A percentile compares a stretch with the other conserved stretches of the same genome.
Evolutionary conservation across 2,797 vertebrate species (phyloP).

Genomic region (Ciconia nigra): DNA sequence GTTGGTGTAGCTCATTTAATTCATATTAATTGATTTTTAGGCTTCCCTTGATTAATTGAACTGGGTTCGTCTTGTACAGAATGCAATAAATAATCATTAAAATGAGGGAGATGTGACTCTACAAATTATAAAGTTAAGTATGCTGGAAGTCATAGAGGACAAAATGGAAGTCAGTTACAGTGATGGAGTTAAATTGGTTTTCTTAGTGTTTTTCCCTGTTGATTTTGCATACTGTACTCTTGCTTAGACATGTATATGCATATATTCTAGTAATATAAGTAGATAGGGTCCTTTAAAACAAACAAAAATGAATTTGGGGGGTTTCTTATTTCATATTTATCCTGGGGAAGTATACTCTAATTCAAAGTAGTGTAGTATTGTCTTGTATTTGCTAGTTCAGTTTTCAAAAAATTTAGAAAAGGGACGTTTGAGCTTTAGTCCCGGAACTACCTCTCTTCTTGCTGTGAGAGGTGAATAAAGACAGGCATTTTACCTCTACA

Average conservation of each 20-base stretch:
- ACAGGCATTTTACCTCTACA: neutral
- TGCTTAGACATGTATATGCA: neutral
- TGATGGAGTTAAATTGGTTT: neutral
- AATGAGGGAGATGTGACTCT: conserved; percentile 79
- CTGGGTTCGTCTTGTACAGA: conserved; percentile 79
- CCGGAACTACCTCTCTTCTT: neutral
- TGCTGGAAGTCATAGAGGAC: conserved; percentile 81
- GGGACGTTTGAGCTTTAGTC: neutral
- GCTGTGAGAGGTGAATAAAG: neutral
- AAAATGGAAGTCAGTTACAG: conserved; percentile 60
- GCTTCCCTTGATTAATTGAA: conserved; percentile 89
- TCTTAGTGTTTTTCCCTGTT: neutral
- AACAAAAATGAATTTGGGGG: neutral
- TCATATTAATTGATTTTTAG: conserved; percentile 94
- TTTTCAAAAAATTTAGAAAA: neutral
- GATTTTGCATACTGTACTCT: neutral
- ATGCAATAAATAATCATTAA: conserved; percentile 89
- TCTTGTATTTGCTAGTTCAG: neutral
- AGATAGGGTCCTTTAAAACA: neutral
- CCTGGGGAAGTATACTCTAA: neutral
- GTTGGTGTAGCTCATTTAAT: conserved; percentile 93
- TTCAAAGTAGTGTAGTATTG: neutral
- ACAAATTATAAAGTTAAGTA: conserved; percentile 83
- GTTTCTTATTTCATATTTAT: neutral
- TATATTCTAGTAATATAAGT: neutral